Evolutionary conservation across 2,888 invertebrate genomes (phyloP).

Genomic region (Tipula unca): DNA sequence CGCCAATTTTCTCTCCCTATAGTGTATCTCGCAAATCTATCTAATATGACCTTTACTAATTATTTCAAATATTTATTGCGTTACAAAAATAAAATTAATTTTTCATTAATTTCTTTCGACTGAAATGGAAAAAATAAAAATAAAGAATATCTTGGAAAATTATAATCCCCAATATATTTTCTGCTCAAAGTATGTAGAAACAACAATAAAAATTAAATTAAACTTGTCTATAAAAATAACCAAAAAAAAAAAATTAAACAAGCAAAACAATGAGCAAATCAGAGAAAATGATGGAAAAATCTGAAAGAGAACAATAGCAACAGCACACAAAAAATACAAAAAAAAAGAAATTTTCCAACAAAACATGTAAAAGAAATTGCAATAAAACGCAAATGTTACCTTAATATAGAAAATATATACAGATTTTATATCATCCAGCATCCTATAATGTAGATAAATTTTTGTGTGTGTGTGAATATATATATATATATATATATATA

Average conservation of each 20-base stretch:
- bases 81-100: not conserved
- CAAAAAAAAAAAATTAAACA: not conserved
- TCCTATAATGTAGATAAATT: not conserved
- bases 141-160: not conserved
- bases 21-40: not conserved
- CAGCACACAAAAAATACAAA: not conserved
- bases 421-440: constrained; percentile 17
- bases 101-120: not conserved
- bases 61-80: not conserved
- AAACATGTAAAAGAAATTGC: constrained; percentile 29
- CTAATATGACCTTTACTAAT: not conserved
- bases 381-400: constrained; percentile 30
- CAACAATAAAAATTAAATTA: not conserved
- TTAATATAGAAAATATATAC: constrained; percentile 27
- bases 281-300: constrained; percentile 16
- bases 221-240: constrained; percentile 9
- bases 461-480: not conserved
- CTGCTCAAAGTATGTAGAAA: not conserved
- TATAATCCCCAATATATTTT: not conserved
- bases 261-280: constrained; percentile 9
- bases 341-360: constrained; percentile 22
- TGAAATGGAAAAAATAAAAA: not conserved
- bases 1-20: not conserved
- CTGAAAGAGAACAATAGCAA: constrained; percentile 18
- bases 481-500: not conserved